Percentiles rank a stretch among this genome's conserved stretches.
These are phyloP conservation scores for Petrocephalus microphthalmus DNA, from an alignment of 2,113 vertebrate species.

Conservation along the genomic window DNA sequence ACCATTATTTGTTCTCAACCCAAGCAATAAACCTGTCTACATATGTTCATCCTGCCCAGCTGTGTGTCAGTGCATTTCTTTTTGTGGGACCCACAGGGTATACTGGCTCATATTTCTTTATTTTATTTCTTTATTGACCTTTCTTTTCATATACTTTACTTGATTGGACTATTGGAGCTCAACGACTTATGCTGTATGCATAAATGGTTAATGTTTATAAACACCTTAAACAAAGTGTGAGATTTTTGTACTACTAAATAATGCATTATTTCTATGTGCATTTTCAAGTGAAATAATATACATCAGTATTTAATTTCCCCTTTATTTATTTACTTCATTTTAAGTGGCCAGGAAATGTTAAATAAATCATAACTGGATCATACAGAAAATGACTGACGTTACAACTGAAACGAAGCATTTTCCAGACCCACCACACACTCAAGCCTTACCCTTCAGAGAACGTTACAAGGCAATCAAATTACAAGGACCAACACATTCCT, in stretches of 20 bases:
- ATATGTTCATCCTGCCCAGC: not conserved
- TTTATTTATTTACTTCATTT: not conserved
- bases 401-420: not conserved
- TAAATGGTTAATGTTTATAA: not conserved
- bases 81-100: not conserved
- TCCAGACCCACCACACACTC: not conserved
- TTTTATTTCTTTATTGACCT: not conserved
- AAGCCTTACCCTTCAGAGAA: not conserved
- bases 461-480: not conserved
- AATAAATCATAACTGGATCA: not conserved
- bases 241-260: not conserved
- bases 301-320: not conserved
- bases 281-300: not conserved
- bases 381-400: not conserved
- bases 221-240: not conserved
- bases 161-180: not conserved
- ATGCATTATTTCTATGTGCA: not conserved
- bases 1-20: slow-evolving; percentile 2
- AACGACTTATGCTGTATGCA: not conserved
- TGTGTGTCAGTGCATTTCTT: not conserved
- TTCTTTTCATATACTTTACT: not conserved
- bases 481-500: not conserved
- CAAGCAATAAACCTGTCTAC: slow-evolving; percentile 1
- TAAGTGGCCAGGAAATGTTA: not conserved
- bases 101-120: not conserved